Base-by-base conservation (phyloP, 2,888 invertebrate genomes). In the Conchocele bisecta region DNA sequence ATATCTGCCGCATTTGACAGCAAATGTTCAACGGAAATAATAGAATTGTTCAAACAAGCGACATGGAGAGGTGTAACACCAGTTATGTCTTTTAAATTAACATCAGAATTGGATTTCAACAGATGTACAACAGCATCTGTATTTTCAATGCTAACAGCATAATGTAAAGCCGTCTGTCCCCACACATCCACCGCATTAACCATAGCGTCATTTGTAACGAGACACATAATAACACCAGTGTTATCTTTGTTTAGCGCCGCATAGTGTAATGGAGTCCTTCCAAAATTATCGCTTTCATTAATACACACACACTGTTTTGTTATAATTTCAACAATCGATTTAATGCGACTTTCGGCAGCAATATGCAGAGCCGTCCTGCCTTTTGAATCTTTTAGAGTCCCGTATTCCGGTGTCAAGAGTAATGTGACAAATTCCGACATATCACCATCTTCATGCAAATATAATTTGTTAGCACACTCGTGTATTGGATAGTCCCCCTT, bases 101-200 rank as follows among this genome's bases (percentile, higher is more conserved):
- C 11, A 31, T 68, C 59, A 7, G 61, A 63, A 5, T 41, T 56
- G 0, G 42, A n/a, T 29, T 51, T 33, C 17, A 76, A 6, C 13
- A 76, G 53, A 20, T 33, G 15, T 29, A 59, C 54, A 33, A 58
- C 54, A 41, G 42, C 28, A 29, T 37, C 17, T 17, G 51, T 11
- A 33, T 56, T 46, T n/a, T 58, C 51, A 17, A 39, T 42, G 50
- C 48, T 63, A 13, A 63, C 53, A 7, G 68, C 68, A n/a, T 65
- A 48, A 44, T 69, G 75, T 11, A 76, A 46, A 24, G 75, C 60
- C 1, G 67, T 60, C 6, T 60, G 56, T 17, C 37, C 29, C 11
- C 63, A 42, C 20, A 26, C 31, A 37, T 76, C 68, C 17, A 26
- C 15, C n/a, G 33, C 42, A 26, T 72, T 65, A 0, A 68, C 41